Percentiles rank a stretch among this genome's conserved stretches.
Evolutionary conservation across 2,888 invertebrate genomes (phyloP).

Genomic region (Agrochola lychnidis): DNA sequence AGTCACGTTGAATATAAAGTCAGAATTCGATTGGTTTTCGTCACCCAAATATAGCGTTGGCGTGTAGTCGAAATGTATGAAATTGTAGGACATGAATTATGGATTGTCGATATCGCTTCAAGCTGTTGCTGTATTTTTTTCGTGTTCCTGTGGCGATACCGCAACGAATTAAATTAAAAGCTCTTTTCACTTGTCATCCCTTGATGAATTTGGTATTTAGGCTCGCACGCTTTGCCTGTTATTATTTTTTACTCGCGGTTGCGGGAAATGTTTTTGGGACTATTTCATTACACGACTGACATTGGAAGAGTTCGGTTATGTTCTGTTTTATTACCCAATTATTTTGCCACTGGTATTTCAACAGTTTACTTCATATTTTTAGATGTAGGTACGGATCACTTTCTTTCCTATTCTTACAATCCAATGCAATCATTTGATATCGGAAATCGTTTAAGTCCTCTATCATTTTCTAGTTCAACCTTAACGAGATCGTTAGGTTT

Average conservation of each 20-base stretch:
- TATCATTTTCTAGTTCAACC: constrained; percentile 12
- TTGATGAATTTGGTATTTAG: constrained; percentile 89
- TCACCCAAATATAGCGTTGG: constrained; percentile 74
- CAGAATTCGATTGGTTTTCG: constrained; percentile 74
- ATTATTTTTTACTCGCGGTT: constrained; percentile 71
- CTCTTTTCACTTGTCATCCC: constrained; percentile 90
- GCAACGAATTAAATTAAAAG: constrained; percentile 91
- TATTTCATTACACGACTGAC: constrained; percentile 34
- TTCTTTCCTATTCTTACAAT: not conserved
- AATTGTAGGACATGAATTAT: constrained; percentile 91
- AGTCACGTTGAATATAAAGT: constrained; percentile 74
- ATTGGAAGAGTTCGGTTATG: constrained; percentile 11
- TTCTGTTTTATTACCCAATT: not conserved
- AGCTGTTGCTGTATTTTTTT: constrained; percentile 90
- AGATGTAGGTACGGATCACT: not conserved
- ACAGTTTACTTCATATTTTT: not conserved
- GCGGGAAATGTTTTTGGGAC: constrained; percentile 35
- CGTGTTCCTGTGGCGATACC: constrained; percentile 87
- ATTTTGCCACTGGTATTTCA: not conserved
- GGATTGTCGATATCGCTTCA: constrained; percentile 91
- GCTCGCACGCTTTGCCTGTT: constrained; percentile 74
- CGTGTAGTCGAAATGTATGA: constrained; percentile 84
- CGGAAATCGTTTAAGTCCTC: constrained; percentile 37
- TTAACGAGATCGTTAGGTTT: constrained; percentile 12
- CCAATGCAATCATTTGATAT: constrained; percentile 21